These are phyloP conservation scores for Paramormyrops hopkinsi DNA, from an alignment of 2,797 vertebrate genomes.

Conservation along the genomic window DNA sequence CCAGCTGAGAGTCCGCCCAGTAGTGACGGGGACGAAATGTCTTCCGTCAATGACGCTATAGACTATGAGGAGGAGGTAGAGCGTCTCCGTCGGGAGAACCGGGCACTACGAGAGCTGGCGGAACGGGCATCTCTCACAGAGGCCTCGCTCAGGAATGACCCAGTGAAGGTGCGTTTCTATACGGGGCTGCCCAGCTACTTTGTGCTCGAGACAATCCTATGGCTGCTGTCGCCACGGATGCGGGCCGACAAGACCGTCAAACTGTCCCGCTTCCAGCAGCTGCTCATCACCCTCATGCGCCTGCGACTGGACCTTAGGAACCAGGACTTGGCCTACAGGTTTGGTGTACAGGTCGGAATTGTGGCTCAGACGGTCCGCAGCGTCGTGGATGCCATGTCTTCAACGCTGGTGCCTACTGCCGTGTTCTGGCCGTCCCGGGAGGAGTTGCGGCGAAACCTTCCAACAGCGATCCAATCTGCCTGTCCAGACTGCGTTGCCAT, in stretches of 20 bases:
- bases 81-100: conserved; percentile 59
- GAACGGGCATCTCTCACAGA: conserved; percentile 65
- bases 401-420: conserved; percentile 62
- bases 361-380: conserved; percentile 60
- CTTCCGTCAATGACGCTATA: background rate
- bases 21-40: conserved; percentile 17
- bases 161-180: conserved; percentile 66
- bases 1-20: conserved; percentile 34
- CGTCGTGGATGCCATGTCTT: conserved; percentile 66
- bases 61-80: conserved; percentile 53
- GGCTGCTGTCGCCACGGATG: conserved; percentile 66
- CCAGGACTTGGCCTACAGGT: conserved; percentile 67
- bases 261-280: conserved; percentile 66
- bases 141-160: conserved; percentile 59
- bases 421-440: conserved; percentile 67
- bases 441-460: conserved; percentile 65
- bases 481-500: conserved; percentile 67
- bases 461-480: conserved; percentile 47
- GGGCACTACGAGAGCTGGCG: conserved; percentile 58
- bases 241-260: conserved; percentile 54
- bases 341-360: conserved; percentile 58
- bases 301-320: conserved; percentile 65
- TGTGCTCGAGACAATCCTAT: conserved; percentile 67
- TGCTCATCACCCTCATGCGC: conserved; percentile 65
- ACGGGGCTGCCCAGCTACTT: conserved; percentile 68